A percentile compares a stretch with the other conserved stretches of the same genome.
Evolutionary conservation across 1,140 invertebrate genomes (phyloP).

Genomic region (Heliconius nattereri): DNA sequence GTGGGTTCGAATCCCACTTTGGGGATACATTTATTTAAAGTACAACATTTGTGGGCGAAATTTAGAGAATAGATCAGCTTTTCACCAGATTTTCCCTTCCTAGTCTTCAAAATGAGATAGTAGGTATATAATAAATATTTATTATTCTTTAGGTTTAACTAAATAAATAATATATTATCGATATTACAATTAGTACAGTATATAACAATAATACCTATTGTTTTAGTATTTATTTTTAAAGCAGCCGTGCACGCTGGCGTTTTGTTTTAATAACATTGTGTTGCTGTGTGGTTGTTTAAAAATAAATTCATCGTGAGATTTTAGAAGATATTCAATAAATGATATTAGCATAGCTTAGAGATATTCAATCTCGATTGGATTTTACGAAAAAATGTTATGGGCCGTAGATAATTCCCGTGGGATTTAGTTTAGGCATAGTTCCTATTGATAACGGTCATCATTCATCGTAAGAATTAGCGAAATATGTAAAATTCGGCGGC

Average conservation of each 20-base stretch:
- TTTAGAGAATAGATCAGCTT: neutral
- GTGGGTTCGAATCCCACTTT: neutral
- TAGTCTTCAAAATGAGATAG: neutral
- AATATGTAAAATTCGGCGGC: too few relatives aligned
- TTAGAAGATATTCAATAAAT: neutral
- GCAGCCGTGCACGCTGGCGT: neutral
- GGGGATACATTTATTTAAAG: neutral
- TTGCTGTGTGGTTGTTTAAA: conserved; percentile 4
- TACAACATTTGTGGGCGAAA: neutral
- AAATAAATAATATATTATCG: neutral
- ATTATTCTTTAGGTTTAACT: neutral
- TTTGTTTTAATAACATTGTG: conserved; percentile 26
- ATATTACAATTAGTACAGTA: neutral
- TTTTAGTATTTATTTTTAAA: conserved; percentile 19
- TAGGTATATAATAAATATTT: neutral
- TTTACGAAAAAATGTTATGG: too few relatives aligned
- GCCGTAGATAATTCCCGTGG: too few relatives aligned
- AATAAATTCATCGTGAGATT: conserved; percentile 5
- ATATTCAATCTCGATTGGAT: too few relatives aligned
- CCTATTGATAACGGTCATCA: too few relatives aligned
- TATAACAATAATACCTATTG: conserved; percentile 1
- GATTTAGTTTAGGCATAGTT: too few relatives aligned
- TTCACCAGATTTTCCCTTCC: neutral
- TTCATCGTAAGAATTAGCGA: too few relatives aligned
- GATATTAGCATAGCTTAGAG: neutral